Evolutionary conservation across 2,113 vertebrate species (phyloP).

Genomic region (Thinocorus orbignyianus): DNA sequence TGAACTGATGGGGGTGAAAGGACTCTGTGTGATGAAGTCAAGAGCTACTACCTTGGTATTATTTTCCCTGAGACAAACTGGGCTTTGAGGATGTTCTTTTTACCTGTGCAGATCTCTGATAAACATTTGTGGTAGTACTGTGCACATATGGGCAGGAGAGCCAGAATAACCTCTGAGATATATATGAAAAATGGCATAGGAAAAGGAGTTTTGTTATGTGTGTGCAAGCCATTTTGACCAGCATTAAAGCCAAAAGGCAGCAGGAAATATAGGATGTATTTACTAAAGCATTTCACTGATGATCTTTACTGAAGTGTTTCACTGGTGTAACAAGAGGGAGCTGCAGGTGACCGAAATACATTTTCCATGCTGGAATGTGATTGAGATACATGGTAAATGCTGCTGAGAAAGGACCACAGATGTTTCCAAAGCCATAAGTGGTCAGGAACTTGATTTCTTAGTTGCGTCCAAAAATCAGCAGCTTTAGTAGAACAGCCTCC

Average conservation of each 20-base stretch:
- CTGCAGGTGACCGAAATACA: background rate
- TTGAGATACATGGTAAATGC: background rate
- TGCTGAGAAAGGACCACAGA: background rate
- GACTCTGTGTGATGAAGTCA: background rate
- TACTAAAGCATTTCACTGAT: background rate
- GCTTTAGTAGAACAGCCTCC: background rate
- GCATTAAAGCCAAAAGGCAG: background rate
- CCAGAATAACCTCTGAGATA: background rate
- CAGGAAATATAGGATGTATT: background rate
- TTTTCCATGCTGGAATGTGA: background rate
- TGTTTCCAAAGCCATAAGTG: background rate
- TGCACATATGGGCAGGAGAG: background rate
- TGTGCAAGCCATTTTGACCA: background rate
- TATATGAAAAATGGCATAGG: background rate
- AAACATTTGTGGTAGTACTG: background rate
- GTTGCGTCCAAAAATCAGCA: background rate
- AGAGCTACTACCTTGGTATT: background rate
- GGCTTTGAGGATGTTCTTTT: background rate
- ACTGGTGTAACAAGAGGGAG: background rate
- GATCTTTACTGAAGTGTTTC: too few relatives aligned
- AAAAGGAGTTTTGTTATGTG: background rate
- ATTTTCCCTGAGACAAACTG: background rate
- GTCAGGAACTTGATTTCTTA: background rate
- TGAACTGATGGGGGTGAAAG: background rate
- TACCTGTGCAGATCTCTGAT: background rate